Percentiles rank a stretch among this genome's conserved stretches.
These are phyloP conservation scores for Sericinus montela DNA, from an alignment of 2,888 invertebrate genomes.

Conservation along the genomic window DNA sequence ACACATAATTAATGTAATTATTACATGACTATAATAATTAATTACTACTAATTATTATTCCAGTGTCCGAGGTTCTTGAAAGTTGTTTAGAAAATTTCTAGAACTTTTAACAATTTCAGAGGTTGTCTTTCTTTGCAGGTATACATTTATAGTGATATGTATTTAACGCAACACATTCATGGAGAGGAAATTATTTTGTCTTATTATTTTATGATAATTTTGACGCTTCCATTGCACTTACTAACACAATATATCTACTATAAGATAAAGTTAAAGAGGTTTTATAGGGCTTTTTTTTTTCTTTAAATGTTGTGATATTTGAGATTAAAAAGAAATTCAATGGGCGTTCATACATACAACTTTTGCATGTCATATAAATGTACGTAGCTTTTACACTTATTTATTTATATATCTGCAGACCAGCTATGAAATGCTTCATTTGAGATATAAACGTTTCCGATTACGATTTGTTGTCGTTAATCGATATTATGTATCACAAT, in stretches of 20 bases:
- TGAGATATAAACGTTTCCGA: not conserved
- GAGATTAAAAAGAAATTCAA: no score
- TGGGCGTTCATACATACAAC: no score
- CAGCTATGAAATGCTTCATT: constrained; percentile 27
- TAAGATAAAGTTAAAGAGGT: constrained; percentile 16
- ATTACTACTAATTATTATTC: no score
- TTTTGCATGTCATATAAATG: constrained; percentile 24
- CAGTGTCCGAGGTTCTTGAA: no score
- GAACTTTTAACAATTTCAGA: no score
- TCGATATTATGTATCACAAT: not conserved
- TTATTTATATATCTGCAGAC: constrained; percentile 40
- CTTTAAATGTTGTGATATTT: not conserved
- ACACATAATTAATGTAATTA: no score
- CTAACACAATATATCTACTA: constrained; percentile 42
- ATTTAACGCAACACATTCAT: constrained; percentile 71
- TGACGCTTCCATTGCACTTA: constrained; percentile 50
- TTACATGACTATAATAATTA: no score
- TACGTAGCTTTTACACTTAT: constrained; percentile 20
- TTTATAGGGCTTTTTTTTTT: not conserved
- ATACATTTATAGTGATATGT: constrained; percentile 9
- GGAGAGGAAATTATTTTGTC: constrained; percentile 55
- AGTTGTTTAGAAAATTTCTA: no score
- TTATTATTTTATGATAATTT: constrained; percentile 31
- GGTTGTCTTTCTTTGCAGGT: not conserved
- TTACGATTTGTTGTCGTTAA: not conserved